Evolutionary conservation across 2,113 vertebrate species (phyloP), one percentile per base, ranked within the genome.

Genomic region (Trochalopteron elliotii): DNA sequence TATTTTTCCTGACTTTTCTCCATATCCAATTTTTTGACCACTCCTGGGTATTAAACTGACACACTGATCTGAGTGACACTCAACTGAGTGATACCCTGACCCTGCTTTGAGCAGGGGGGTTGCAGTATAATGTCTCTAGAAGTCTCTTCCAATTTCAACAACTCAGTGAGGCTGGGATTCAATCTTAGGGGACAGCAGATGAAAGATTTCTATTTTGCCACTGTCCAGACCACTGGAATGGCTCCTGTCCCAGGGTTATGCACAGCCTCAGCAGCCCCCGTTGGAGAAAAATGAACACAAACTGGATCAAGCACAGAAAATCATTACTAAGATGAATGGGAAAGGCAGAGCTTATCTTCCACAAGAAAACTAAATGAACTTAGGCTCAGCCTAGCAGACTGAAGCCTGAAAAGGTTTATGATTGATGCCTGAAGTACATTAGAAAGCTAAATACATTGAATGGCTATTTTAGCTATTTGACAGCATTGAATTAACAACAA

Each of bases 321-420:
- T 90, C 94, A 88, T 92, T 95, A 94, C 83, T 49, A 69, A 94
- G 92, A 94, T 47, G 55, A 96, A 95, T 90, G 83, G 23, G 39
- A 74, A 93, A 81, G 59, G 79, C 88, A 95, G 75, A 83, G 68
- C 75, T 88, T 90, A 90, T 83, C 90, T 94, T 93, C 55, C 50
- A 77, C 45, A 70, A 83, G 50, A 90, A 92, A 94, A 92, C 83
- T 50, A 93, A 86, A 95, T 74, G 83, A 95, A 93, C 68, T 69
- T 94, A 53, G 50, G 79, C 65, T 93, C 83, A 93, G 83, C 35
- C 71, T 63, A 77, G 82, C 65, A 93, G 56, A 59, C 67, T 59
- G 79, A 93, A 94, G 71, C 18, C 50, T 90, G 79, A 61, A 85
- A 96, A 85, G 71, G 49, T 69, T 88, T 85, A 31, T 83, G 94